These are phyloP conservation scores for Catagonus wagneri DNA, from an alignment of 2,113 vertebrate species.

Conservation along the genomic window DNA sequence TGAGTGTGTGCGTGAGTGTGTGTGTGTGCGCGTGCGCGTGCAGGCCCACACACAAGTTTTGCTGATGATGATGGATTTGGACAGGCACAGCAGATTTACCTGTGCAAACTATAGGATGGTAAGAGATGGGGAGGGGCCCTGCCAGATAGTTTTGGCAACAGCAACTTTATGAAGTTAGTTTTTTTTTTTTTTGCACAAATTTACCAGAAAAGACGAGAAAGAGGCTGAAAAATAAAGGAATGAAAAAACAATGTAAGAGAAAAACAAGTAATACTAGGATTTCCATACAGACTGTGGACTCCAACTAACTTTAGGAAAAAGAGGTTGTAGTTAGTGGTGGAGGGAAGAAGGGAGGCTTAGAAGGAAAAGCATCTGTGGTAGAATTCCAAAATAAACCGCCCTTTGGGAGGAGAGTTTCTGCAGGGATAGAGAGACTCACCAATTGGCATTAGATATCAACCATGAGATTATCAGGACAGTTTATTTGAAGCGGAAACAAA, in stretches of 20 bases:
- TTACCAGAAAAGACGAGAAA: not conserved
- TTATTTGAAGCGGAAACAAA: conserved; percentile 89
- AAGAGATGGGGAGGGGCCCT: not conserved
- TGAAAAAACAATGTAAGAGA: not conserved
- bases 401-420: conserved; percentile 36
- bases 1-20: no score
- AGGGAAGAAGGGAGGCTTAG: rapidly evolving
- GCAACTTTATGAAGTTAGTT: conserved; percentile 64
- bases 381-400: conserved; percentile 55
- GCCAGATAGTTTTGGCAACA: conserved; percentile 53
- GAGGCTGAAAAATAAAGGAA: not conserved
- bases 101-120: not conserved
- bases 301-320: conserved; percentile 53
- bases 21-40: not conserved
- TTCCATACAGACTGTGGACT: conserved; percentile 46
- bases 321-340: not conserved
- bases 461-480: conserved; percentile 86
- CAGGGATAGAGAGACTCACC: conserved; percentile 60
- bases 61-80: not conserved
- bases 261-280: conserved; percentile 43
- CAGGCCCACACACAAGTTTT: not conserved
- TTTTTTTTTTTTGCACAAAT: conserved; percentile 38
- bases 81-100: not conserved
- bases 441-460: conserved; percentile 81
- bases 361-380: conserved; percentile 27